Base-by-base conservation (phyloP, 2,888 invertebrate genomes). In the Macaria liturata region DNA sequence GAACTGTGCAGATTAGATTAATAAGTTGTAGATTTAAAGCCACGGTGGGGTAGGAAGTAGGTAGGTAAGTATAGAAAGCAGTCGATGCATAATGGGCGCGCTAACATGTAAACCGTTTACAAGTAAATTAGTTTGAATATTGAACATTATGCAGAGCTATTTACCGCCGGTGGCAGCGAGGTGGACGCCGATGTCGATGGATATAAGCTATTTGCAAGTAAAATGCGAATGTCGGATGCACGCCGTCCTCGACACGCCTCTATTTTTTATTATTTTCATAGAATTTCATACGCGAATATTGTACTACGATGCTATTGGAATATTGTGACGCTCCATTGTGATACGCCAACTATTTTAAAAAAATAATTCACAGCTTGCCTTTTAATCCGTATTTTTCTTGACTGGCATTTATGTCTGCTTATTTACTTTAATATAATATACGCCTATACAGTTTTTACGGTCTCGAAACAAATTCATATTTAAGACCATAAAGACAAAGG, bases 131-230 rank as follows among this genome's bases (percentile, higher is more conserved):
- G 59, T 65, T 56, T 58, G 56, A 63, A 56, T 57, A 65, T 60
- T 62, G 51, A 55, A 37, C 53, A 65, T 65, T 67, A 65, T 65
- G 62, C 62, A 64, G 54, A 60, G 59, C 53, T 66, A 62, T 64
- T 66, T 67, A 64, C 65, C 57, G 64, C 66, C 66, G 67, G 67
- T 52, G 63, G 65, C 64, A 69, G 66, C 50, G 59, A 60, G 70
- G 71, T 71, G 73, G 67, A 65, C 64, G 62, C 76, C 74, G 75
- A 81, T 83, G 83, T 80, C 83, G 80, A 84, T 80, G 83, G 83
- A 83, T 87, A 84, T 87, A 84, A 86, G 84, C 87, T 84, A 90
- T 90, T 89, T 90, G 89, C 88, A 90, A 90, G 88, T 88, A 77
- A 88, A 90, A 90, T 88, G 78, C 71, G 81, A 67, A 80, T 76